These are phyloP conservation scores for Eupeodes latifasciatus DNA, from an alignment of 2,888 invertebrate species.

Conservation along the genomic window DNA sequence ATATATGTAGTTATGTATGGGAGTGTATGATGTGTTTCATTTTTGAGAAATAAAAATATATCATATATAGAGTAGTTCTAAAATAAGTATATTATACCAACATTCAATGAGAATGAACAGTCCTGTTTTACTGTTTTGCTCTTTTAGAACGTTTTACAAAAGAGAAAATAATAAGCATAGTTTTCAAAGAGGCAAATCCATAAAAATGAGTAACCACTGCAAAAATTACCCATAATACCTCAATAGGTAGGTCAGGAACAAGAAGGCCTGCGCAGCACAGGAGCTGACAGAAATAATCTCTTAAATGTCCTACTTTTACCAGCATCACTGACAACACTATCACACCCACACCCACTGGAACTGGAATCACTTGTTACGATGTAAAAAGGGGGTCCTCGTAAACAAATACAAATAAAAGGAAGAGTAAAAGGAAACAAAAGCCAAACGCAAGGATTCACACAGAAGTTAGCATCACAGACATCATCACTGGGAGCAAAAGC, in stretches of 20 bases:
- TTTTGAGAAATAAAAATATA: neutral
- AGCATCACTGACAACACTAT: slow-evolving; percentile 34
- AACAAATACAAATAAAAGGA: slow-evolving; percentile 42
- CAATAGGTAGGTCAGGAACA: slow-evolving; percentile 61
- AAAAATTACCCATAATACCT: slow-evolving; percentile 18
- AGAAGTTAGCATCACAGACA: slow-evolving; percentile 61
- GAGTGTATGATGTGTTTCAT: neutral
- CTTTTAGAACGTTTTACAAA: neutral
- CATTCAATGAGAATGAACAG: neutral
- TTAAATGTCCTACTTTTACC: slow-evolving; percentile 59
- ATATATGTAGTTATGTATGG: neutral
- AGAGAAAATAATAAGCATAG: neutral
- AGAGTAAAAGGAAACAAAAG: slow-evolving; percentile 65
- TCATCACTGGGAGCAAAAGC: slow-evolving; percentile 70
- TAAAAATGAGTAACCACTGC: slow-evolving; percentile 20
- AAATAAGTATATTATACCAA: neutral
- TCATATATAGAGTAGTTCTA: slow-evolving; percentile 20
- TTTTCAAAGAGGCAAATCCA: slow-evolving; percentile 12
- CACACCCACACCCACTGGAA: slow-evolving; percentile 2
- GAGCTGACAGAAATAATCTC: slow-evolving; percentile 50
- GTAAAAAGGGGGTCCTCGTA: slow-evolving; percentile 48
- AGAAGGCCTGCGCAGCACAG: slow-evolving; percentile 44
- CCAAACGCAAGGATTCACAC: slow-evolving; percentile 54
- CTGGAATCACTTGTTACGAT: slow-evolving; percentile 54
- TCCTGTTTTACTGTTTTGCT: neutral